phyloP scores from a whole-genome alignment of 1,140 invertebrate species.

The Amyelois transitella region DNA sequence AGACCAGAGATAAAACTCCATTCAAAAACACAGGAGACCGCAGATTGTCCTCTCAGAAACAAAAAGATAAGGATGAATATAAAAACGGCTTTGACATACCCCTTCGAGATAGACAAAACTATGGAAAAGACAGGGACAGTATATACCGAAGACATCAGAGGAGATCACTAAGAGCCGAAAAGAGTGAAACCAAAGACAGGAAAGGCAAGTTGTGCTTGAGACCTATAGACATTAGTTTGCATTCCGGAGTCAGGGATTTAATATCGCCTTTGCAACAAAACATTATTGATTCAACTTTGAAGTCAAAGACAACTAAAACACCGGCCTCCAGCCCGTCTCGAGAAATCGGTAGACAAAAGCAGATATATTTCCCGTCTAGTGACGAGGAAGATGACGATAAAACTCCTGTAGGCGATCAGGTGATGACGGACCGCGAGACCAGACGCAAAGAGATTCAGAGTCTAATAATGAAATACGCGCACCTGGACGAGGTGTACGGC shows the following conservation, averaged over 20 bases:
- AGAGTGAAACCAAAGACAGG: conserved; percentile 70
- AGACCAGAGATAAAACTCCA: conserved; percentile 77
- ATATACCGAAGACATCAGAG: conserved; percentile 62
- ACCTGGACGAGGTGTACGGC: conserved; percentile 80
- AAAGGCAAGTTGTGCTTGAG: conserved; percentile 64
- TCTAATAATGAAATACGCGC: conserved; percentile 85
- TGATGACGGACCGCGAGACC: conserved; percentile 81
- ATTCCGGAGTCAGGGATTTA: conserved; percentile 47
- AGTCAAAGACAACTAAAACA: conserved; percentile 46
- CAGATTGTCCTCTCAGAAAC: conserved; percentile 48
- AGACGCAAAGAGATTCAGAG: conserved; percentile 87
- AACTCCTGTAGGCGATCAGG: conserved; percentile 72
- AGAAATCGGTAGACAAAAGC: conserved; percentile 66
- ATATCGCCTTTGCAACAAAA: conserved; percentile 45
- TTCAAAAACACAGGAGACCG: conserved; percentile 63
- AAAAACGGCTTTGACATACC: conserved; percentile 59
- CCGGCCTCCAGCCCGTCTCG: conserved; percentile 49
- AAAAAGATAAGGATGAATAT: conserved; percentile 42
- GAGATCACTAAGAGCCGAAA: conserved; percentile 69
- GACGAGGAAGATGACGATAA: conserved; percentile 74
- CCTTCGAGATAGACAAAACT: conserved; percentile 42
- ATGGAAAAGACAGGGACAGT: conserved; percentile 70
- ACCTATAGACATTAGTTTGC: conserved; percentile 69
- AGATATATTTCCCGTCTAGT: conserved; percentile 65
- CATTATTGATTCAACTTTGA: conserved; percentile 35